These are phyloP conservation scores for Himalopsyche phryganea DNA, from an alignment of 1,140 invertebrate species.

Conservation along the genomic window DNA sequence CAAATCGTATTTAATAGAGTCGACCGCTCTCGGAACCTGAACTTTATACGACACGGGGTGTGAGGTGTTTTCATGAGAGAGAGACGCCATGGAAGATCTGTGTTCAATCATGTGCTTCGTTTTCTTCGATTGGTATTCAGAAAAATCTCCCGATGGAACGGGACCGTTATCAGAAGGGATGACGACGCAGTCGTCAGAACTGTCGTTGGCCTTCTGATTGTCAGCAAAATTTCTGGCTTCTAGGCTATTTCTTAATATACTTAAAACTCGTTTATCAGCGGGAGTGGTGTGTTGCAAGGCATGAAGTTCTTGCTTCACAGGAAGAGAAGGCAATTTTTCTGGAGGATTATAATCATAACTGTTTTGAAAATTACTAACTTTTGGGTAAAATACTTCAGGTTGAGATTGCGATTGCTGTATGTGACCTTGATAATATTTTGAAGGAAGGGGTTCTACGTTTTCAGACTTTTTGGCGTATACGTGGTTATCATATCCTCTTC, in stretches of 20 bases:
- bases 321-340: background rate
- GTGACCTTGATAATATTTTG: conserved; percentile 32
- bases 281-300: conserved; percentile 39
- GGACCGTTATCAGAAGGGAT: conserved; percentile 44
- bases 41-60: conserved; percentile 53
- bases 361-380: conserved; percentile 32
- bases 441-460: conserved; percentile 26
- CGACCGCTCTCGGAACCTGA: conserved; percentile 65
- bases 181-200: conserved; percentile 49
- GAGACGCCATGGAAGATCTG: conserved; percentile 49
- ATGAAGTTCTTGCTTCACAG: conserved; percentile 12
- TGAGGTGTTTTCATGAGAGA: conserved; percentile 5
- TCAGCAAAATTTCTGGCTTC: conserved; percentile 63
- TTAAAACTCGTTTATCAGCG: conserved; percentile 64
- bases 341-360: conserved; percentile 17
- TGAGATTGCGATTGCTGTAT: conserved; percentile 31
- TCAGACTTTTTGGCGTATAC: conserved; percentile 28
- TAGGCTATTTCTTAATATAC: conserved; percentile 63
- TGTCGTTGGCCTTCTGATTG: conserved; percentile 44
- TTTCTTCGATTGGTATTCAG: conserved; percentile 33
- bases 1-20: conserved; percentile 49
- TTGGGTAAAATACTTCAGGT: conserved; percentile 31
- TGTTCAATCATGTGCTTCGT: conserved; percentile 16
- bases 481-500: conserved; percentile 14
- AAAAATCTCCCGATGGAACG: conserved; percentile 53